Evolutionary conservation across 2,113 vertebrate species (phyloP), one percentile per base, ranked within the genome.

Genomic region (Channa maculata): DNA sequence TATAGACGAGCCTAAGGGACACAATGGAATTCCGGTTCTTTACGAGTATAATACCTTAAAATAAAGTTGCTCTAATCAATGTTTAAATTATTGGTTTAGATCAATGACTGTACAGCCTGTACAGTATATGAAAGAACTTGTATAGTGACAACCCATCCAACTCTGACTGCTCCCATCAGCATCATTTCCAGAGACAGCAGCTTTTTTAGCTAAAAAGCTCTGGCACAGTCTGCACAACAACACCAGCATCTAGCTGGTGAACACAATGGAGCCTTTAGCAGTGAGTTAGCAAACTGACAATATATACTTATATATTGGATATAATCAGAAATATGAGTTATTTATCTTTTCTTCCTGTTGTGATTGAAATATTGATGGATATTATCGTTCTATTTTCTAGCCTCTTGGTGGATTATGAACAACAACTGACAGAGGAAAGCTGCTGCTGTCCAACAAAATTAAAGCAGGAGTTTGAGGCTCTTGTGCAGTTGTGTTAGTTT

Each of bases 391-490:
- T 3, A 4, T 77, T 79, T 55, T 45, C 39, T 88, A 93, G 92
- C 92, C 8, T 93, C 92, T 45, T 93, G 92, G 92, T 93, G 92
- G 92, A 93, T 93, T 55, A 93, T 93, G 92, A 93, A 93, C 89
- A 93, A 93, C 89, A 93, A 93, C 88, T 93, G 86, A 93, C 76
- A 6, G 57, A 64, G 53, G 24, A 24, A 45, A 58, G 62, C 0
- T 52, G 57, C 79, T 63, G 46, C 75, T 15, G 5, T 48, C 78
- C 37, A 55, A 49, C 80, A 66, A 45, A 59, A 12, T 53, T 34
- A 57, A 64, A 77, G 39, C 50, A 71, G 60, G 59, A 75, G 38
- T 36, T 80, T 68, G 37, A 67, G 67, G 58, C 60, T 39, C 65
- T 61, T 67, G 14, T 65, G 45, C 49, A 45, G 50, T 82, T 5